Conservation (phyloP, 2,797 vertebrate species). For the Chelonia mydas region DNA sequence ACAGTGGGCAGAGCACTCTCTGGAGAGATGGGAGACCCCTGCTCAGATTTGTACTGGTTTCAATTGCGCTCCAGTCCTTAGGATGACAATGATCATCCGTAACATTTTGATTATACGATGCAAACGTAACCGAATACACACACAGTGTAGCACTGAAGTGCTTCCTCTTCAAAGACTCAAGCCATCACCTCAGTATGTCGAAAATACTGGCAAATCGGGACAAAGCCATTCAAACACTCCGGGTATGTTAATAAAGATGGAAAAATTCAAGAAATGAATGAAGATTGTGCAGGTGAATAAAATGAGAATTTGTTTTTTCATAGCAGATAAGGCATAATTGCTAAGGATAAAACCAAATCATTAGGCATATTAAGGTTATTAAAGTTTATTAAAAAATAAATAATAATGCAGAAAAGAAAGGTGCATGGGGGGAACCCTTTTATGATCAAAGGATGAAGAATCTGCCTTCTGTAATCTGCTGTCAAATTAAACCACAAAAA, state of each 20-base stretch:
- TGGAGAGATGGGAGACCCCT: background rate
- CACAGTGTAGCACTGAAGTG: fast-evolving
- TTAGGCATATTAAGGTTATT: slow-evolving; percentile 17
- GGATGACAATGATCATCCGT: background rate
- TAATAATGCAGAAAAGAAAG: background rate
- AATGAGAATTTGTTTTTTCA: background rate
- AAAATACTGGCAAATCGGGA: background rate
- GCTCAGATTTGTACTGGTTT: background rate
- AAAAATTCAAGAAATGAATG: slow-evolving; percentile 27
- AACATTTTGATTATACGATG: background rate
- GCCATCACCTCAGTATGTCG: background rate
- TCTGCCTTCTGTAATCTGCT: background rate
- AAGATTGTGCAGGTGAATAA: background rate
- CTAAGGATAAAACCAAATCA: slow-evolving; percentile 30
- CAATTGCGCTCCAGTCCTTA: background rate
- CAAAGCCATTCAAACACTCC: background rate
- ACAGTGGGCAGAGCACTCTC: background rate
- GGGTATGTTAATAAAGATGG: fast-evolving
- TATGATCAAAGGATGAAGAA: background rate
- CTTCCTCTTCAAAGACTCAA: background rate
- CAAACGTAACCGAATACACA: background rate
- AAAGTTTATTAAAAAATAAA: slow-evolving; percentile 10
- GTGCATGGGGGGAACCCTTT: background rate
- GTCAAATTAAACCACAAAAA: background rate
- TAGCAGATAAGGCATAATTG: slow-evolving; percentile 36